Percentiles rank a stretch among this genome's conserved stretches.
Conservation (phyloP, 2,113 vertebrate genomes). For the Corythaeola cristata region DNA sequence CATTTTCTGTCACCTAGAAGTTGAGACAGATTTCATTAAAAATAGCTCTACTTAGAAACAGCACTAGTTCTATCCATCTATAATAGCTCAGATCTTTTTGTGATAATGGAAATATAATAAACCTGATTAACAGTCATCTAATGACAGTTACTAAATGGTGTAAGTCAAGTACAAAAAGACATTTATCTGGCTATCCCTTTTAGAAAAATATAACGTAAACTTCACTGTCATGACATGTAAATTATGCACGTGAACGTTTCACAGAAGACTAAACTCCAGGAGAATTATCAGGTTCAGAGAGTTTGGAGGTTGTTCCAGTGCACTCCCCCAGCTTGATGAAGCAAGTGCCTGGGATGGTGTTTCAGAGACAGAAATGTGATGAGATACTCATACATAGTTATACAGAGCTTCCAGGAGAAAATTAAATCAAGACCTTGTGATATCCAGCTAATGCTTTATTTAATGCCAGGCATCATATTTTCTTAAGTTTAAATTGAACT, state of each 20-base stretch:
- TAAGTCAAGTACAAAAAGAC: neutral
- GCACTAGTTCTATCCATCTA: neutral
- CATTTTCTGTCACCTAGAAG: neutral
- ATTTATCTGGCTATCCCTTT: neutral
- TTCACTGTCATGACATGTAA: neutral
- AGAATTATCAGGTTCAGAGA: neutral
- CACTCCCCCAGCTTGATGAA: neutral
- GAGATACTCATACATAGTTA: neutral
- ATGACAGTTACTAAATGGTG: neutral
- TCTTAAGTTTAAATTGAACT: conserved; percentile 20
- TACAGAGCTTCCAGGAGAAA: neutral
- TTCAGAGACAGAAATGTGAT: neutral
- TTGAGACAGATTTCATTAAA: neutral
- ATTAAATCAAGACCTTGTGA: conserved; percentile 21
- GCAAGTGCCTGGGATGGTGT: neutral
- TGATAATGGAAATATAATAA: neutral
- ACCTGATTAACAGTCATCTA: neutral
- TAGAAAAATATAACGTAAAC: neutral
- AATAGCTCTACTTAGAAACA: neutral
- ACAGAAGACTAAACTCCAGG: neutral
- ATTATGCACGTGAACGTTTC: neutral
- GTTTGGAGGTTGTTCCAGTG: neutral
- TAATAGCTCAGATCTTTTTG: neutral
- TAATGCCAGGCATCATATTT: conserved; percentile 9
- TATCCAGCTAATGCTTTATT: conserved; percentile 29